Percentiles rank a stretch among this genome's conserved stretches.
phyloP scores from a whole-genome alignment of 2,888 invertebrate species.

The Busseola fusca region DNA sequence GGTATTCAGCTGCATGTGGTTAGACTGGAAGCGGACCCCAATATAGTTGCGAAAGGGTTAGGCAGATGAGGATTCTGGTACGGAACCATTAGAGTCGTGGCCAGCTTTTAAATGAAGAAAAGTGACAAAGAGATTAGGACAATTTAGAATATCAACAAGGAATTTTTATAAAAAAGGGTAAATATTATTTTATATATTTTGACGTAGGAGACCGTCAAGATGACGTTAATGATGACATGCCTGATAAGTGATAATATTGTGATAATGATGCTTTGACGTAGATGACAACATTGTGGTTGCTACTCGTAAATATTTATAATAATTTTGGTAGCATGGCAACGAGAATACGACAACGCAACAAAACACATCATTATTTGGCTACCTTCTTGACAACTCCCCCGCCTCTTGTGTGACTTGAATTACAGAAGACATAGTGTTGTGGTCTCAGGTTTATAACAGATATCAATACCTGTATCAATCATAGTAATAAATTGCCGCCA shows the following conservation, averaged over 20 bases:
- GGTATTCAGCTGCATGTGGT: no score
- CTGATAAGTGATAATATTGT: constrained; percentile 23
- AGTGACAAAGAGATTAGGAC: not conserved
- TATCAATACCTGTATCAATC: not conserved
- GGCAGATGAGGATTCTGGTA: no score
- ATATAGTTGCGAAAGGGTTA: no score
- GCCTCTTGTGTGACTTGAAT: not conserved
- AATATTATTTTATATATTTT: constrained; percentile 24
- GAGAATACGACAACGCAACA: not conserved
- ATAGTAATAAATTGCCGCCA: not conserved
- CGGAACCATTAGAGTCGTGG: no score
- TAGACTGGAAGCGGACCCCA: no score
- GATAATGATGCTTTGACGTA: constrained; percentile 5
- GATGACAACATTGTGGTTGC: not conserved
- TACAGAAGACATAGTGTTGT: not conserved
- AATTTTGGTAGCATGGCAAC: constrained; percentile 7
- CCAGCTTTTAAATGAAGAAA: constrained; percentile 1
- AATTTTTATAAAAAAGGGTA: constrained; percentile 5
- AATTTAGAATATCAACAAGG: constrained; percentile 22
- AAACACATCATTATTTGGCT: not conserved
- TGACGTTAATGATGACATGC: constrained; percentile 25
- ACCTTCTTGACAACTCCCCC: not conserved
- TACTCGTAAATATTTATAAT: not conserved
- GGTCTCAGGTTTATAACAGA: not conserved
- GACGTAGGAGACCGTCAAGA: constrained; percentile 6